Conservation (phyloP, 2,113 vertebrate genomes). For the Phoxinus phoxinus region DNA sequence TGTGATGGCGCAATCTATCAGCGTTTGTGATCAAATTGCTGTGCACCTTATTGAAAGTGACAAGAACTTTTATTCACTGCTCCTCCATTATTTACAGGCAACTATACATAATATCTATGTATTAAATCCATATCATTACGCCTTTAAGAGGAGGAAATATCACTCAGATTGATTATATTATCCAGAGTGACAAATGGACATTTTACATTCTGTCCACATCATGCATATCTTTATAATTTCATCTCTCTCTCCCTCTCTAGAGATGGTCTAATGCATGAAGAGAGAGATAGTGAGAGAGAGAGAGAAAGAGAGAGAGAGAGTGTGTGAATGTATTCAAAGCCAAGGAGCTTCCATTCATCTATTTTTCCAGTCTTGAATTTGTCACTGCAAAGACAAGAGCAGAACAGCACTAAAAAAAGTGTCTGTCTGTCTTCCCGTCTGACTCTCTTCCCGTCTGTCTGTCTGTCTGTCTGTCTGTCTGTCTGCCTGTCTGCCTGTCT, state of each 20-base stretch:
- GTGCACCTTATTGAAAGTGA: constrained; percentile 60
- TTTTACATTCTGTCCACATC: constrained; percentile 55
- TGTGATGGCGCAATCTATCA: constrained; percentile 48
- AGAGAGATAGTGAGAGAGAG: neutral
- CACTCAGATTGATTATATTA: constrained; percentile 59
- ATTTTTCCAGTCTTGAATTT: neutral
- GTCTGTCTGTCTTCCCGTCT: constrained; percentile 8
- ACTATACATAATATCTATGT: constrained; percentile 56
- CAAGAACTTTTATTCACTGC: constrained; percentile 60
- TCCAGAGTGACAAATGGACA: constrained; percentile 57
- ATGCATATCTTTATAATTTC: constrained; percentile 57
- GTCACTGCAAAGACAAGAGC: neutral
- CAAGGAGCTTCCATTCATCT: constrained; percentile 45
- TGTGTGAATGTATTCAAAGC: constrained; percentile 17
- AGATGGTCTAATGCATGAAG: neutral
- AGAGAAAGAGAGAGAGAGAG: neutral
- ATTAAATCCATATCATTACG: constrained; percentile 58
- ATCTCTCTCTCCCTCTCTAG: constrained; percentile 47
- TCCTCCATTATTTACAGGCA: constrained; percentile 60
- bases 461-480: neutral
- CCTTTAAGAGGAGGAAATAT: constrained; percentile 50
- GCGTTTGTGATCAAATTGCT: constrained; percentile 55
- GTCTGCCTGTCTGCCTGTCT: neutral
- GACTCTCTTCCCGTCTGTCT: constrained; percentile 68
- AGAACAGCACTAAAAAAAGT: neutral